Percentiles rank a stretch among this genome's conserved stretches.
These are phyloP conservation scores for Zosterops borbonicus DNA, from an alignment of 2,113 vertebrate genomes.

Conservation along the genomic window DNA sequence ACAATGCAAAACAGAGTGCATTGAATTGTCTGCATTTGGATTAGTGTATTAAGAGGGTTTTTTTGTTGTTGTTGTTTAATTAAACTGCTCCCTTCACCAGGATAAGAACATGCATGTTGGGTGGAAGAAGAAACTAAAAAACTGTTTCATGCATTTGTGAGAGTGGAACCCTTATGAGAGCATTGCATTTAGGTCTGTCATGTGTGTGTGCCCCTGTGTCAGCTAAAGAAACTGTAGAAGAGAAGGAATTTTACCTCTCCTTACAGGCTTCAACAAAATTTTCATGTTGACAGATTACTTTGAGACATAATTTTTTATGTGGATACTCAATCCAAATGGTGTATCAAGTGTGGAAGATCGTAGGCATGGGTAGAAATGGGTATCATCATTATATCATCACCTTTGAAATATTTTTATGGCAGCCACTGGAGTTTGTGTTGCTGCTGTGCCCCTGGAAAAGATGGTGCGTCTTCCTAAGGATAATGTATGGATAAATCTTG, in stretches of 20 bases:
- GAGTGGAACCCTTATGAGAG: neutral
- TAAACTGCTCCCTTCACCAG: neutral
- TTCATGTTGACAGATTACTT: neutral
- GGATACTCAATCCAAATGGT: neutral
- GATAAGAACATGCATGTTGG: neutral
- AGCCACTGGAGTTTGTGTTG: neutral
- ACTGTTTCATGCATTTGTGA: neutral
- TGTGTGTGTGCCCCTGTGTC: neutral
- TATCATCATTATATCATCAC: fast-evolving
- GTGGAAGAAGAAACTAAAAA: neutral
- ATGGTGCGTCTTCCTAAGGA: neutral
- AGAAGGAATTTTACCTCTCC: neutral
- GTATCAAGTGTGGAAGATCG: neutral
- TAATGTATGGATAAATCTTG: neutral
- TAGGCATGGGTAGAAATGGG: neutral
- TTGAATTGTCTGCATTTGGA: neutral
- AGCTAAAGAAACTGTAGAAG: neutral
- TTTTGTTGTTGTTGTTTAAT: neutral
- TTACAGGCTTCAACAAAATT: neutral
- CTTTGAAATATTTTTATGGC: neutral
- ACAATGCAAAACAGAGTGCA: neutral
- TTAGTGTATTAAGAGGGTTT: neutral
- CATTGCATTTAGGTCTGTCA: neutral
- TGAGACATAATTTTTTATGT: neutral
- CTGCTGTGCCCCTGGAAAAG: neutral